Evolutionary conservation across 2,888 invertebrate species (phyloP), one percentile per base, ranked within the genome.

Genomic region (Drosophila gaucha): DNA sequence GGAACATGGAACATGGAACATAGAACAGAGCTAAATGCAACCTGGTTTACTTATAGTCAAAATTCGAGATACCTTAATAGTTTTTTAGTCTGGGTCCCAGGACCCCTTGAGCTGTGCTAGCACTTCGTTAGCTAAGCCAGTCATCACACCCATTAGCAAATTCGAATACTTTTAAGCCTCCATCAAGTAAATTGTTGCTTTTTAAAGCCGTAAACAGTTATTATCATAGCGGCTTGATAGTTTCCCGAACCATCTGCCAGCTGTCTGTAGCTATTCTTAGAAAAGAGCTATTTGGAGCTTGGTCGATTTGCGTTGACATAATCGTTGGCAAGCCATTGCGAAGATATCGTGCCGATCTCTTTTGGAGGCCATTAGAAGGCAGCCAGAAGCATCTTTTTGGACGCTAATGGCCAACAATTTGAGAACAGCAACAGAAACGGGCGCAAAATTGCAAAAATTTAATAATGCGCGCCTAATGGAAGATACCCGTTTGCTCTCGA

Each of bases 381-480:
- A 58, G 73, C 67, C 69, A 56, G 74, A 65, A 70, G 66, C 69
- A 50, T 69, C 60, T 60, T 43, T 20, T 14, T 8, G 10, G 14
- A 14, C 35, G 77, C 69, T 82, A 87, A 82, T 85, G 74, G 60
- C 49, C 56, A 64, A 55, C 55, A 51, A 80, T 85, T 72, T 77
- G 52, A 49, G 36, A 44, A 51, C 47, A 58, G 52, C 36, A 33
- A 55, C 60, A 55, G 60, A 41, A 70, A 68, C 67, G 50, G 58
- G 39, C 64, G 65, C 60, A 59, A 67, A 67, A 82, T 72, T 70
- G 80, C 75, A 64, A 80, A 79, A 78, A 70, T 68, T 68, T 83
- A 87, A 85, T 86, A 78, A 74, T 58, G 71, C 71, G 66, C 69
- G 41, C 57, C 85, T 68, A 68, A 80, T 84, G 70, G 85, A 74